These are phyloP conservation scores for Spinus olivaceus DNA, from an alignment of 2,797 vertebrate species.

Conservation along the genomic window DNA sequence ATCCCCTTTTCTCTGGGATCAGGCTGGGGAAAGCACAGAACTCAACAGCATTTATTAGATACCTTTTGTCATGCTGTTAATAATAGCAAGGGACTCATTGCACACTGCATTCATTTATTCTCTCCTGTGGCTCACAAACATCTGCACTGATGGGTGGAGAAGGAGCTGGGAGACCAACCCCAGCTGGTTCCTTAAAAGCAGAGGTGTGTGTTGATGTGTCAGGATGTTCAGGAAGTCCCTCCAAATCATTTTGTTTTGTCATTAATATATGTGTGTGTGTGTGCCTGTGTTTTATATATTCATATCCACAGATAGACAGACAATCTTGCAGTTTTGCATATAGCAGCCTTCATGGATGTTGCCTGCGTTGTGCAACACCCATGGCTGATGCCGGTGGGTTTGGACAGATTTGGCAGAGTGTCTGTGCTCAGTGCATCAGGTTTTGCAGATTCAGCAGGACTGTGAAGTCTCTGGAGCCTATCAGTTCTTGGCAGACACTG, in stretches of 20 bases:
- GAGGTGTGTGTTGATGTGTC: background rate
- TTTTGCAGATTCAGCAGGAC: background rate
- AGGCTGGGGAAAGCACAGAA: background rate
- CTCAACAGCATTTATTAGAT: background rate
- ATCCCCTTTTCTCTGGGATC: background rate
- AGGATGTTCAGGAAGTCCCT: background rate
- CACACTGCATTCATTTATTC: background rate
- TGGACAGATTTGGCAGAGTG: background rate
- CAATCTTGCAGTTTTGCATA: background rate
- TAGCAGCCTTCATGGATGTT: background rate
- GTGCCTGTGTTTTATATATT: background rate
- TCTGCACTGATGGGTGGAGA: background rate
- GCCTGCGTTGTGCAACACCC: background rate
- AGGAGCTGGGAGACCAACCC: background rate
- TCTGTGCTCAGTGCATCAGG: background rate
- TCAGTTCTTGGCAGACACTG: background rate
- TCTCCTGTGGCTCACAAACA: background rate
- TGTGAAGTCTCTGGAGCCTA: background rate
- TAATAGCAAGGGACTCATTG: background rate
- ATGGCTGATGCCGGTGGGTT: background rate
- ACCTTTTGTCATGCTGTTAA: background rate
- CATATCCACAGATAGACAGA: background rate
- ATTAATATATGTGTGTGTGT: accelerated
- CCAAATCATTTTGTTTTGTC: background rate
- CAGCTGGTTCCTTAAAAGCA: background rate